A percentile compares a stretch with the other conserved stretches of the same genome.
Evolutionary conservation across 2,888 invertebrate genomes (phyloP).

Genomic region (Sericinus montela): DNA sequence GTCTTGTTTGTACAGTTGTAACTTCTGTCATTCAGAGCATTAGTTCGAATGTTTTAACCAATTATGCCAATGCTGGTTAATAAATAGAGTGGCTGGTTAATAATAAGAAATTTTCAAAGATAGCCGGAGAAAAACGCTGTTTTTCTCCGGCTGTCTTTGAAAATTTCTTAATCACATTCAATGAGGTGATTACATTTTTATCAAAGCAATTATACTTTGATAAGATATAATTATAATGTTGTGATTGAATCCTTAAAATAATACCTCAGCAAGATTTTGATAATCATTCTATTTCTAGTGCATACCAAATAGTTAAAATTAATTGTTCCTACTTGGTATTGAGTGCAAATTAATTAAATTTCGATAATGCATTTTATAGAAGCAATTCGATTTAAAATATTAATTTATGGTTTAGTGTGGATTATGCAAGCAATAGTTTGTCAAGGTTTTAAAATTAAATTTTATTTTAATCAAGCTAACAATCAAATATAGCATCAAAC

Average conservation of each 20-base stretch:
- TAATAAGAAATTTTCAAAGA: no score
- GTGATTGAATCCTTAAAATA: constrained; percentile 11
- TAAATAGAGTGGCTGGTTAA: no score
- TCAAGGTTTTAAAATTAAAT: constrained; percentile 7
- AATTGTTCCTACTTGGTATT: not conserved
- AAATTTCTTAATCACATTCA: constrained; percentile 7
- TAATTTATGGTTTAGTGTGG: constrained; percentile 10
- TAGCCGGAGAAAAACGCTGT: not conserved
- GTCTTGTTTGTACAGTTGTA: no score
- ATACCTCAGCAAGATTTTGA: not conserved
- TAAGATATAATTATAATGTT: constrained; percentile 2
- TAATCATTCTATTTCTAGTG: not conserved
- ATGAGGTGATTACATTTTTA: constrained; percentile 7
- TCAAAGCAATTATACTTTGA: constrained; percentile 12
- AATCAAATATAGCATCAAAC: no score
- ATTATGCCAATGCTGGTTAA: no score
- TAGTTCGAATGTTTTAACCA: no score
- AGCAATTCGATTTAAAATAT: constrained; percentile 5
- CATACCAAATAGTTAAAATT: not conserved
- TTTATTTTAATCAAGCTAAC: not conserved
- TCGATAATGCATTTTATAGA: constrained; percentile 9
- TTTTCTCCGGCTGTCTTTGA: constrained; percentile 13
- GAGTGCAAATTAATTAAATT: not conserved
- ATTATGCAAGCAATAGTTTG: constrained; percentile 1
- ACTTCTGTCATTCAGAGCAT: no score